Conservation (phyloP, 1,140 invertebrate genomes). For the Drosophila elegans region DNA sequence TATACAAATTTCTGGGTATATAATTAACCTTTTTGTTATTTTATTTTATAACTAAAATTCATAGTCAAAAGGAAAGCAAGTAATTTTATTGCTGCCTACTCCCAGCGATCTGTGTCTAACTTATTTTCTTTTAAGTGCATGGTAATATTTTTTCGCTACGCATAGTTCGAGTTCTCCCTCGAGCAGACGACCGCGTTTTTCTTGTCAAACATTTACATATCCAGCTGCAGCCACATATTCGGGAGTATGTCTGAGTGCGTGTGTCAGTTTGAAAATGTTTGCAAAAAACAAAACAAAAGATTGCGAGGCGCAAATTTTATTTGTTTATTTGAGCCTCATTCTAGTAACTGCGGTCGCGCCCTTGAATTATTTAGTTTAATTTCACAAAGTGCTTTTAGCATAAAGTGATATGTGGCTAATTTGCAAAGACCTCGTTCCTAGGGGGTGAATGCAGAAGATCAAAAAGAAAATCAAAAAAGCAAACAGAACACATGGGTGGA, state of each 20-base stretch:
- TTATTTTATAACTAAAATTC: too few species aligned
- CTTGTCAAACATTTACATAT: constrained; percentile 51
- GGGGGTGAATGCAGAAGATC: constrained; percentile 8
- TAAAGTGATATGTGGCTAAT: constrained; percentile 46
- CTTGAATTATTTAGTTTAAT: constrained; percentile 65
- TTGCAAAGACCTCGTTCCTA: background rate
- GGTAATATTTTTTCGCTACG: constrained; percentile 20
- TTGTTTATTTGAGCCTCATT: constrained; percentile 35
- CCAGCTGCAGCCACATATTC: constrained; percentile 26
- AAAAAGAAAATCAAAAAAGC: constrained; percentile 8
- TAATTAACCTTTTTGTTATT: too few species aligned
- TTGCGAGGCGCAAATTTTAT: constrained; percentile 17
- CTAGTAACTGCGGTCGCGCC: constrained; percentile 41
- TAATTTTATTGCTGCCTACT: too few species aligned
- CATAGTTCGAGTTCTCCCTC: constrained; percentile 33
- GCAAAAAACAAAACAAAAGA: constrained; percentile 35
- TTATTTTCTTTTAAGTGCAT: constrained; percentile 5
- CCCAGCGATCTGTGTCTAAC: too few species aligned
- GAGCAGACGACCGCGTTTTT: constrained; percentile 34
- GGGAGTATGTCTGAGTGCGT: constrained; percentile 6
- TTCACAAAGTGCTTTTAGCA: constrained; percentile 52
- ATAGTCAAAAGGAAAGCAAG: too few species aligned
- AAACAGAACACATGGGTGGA: constrained; percentile 34
- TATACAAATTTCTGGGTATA: too few species aligned
- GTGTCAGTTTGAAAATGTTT: constrained; percentile 44